Evolutionary conservation across 1,140 invertebrate genomes (phyloP).

Genomic region (Metaphire vulgaris): DNA sequence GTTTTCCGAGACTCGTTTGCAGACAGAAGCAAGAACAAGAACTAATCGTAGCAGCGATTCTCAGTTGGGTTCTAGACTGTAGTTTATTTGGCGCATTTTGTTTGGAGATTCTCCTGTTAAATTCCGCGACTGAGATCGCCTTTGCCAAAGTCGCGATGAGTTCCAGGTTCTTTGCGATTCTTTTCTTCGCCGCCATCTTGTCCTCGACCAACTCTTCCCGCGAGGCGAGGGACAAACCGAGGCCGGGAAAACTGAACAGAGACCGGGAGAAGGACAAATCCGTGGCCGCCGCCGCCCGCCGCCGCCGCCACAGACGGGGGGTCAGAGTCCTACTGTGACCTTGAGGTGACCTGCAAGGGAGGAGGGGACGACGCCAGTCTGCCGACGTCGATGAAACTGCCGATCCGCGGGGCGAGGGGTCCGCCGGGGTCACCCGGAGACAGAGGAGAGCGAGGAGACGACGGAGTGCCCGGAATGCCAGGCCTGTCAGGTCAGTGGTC

Average conservation of each 20-base stretch:
- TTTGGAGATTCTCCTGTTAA: no score
- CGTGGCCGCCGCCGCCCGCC: no score
- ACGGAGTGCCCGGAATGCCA: constrained; percentile 37
- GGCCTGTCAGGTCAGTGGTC: constrained; percentile 33
- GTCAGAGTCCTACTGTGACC: constrained; percentile 31
- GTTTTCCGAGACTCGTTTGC: no score
- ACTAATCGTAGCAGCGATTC: no score
- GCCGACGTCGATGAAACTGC: constrained; percentile 37
- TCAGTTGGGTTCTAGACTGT: no score
- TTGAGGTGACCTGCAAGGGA: constrained; percentile 39
- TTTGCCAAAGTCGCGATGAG: no score
- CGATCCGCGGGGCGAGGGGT: constrained; percentile 40
- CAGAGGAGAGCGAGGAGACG: constrained; percentile 38
- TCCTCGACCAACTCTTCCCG: not conserved
- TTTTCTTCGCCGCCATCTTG: no score
- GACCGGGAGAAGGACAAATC: not conserved
- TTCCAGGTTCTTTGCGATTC: no score
- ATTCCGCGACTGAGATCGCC: no score
- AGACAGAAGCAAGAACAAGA: no score
- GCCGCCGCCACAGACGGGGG: no score
- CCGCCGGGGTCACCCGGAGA: constrained; percentile 36
- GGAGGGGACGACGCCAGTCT: constrained; percentile 24
- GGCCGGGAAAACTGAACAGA: not conserved
- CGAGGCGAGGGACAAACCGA: not conserved
- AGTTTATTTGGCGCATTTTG: no score